Conservation (phyloP, 2,113 vertebrate species). For the Xiphophorus couchianus region DNA sequence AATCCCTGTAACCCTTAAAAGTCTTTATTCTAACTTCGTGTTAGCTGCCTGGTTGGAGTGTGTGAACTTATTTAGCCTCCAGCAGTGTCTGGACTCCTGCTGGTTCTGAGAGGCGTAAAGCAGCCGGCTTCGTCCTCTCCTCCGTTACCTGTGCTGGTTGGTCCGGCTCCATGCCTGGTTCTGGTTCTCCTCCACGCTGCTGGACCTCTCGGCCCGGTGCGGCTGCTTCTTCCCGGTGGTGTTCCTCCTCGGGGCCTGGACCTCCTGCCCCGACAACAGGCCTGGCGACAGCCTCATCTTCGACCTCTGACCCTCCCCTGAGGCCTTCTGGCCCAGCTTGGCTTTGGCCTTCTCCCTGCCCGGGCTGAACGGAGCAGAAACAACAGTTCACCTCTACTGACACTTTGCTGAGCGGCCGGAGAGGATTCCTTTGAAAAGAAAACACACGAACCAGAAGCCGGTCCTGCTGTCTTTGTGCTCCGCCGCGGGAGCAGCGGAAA, state of each 20-base stretch:
- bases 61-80: too few relatives aligned
- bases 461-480: conserved; percentile 68
- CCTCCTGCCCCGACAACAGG: conserved; percentile 79
- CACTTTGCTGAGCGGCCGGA: not conserved
- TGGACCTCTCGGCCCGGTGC: conserved; percentile 88
- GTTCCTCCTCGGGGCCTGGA: conserved; percentile 82
- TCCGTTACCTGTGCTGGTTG: conserved; percentile 68
- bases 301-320: conserved; percentile 87
- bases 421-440: conserved; percentile 1
- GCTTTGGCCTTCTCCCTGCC: conserved; percentile 90
- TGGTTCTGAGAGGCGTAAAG: not conserved
- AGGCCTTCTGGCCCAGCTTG: conserved; percentile 86
- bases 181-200: conserved; percentile 82
- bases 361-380: conserved; percentile 73
- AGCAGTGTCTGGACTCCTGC: too few relatives aligned
- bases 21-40: too few relatives aligned
- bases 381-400: not conserved
- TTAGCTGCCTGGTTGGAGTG: too few relatives aligned
- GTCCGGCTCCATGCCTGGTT: conserved; percentile 66
- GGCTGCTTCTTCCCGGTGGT: conserved; percentile 90
- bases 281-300: conserved; percentile 89
- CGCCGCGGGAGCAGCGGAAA: conserved; percentile 34
- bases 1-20: too few relatives aligned
- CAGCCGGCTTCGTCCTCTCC: not conserved
- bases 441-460: conserved; percentile 55